Evolutionary conservation across 1,140 invertebrate species (phyloP), one percentile per base, ranked within the genome.

Genomic region (Agrilus planipennis): DNA sequence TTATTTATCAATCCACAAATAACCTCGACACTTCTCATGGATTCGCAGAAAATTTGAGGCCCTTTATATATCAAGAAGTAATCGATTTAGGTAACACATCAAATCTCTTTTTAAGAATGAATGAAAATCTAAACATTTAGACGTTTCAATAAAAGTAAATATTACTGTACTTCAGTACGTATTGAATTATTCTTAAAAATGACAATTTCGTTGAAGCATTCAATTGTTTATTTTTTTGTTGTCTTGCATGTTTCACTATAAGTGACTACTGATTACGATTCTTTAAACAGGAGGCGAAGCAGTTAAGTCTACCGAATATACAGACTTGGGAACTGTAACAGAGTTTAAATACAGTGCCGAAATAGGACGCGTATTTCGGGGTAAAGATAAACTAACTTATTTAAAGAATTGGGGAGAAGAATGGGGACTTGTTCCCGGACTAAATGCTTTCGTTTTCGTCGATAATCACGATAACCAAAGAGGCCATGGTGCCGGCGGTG

Each of bases 11-110:
- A 11, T 59, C 70, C 15, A 51, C 81, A 1, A 65, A 74, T 2
- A 68, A 81, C 54, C 59, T 84, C 17, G 77, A 72, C 44, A 68
- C 65, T 0, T 54, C 59, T 0, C 69, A 73, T 42, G 73, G 75
- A 25, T 84, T 84, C 57, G 58, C 67, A 2, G 46, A 51, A 1
- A 65, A 68, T 2, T 49, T 71, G 11, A 63, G 72, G 23, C 76
- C 82, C 1, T 80, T 78, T 53, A 70, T 87, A 44, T 81, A 70
- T 56, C 83, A 88, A 53, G 86, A 91, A 65, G 84, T 90, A 4
- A 84, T 88, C 34, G 84, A 89, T 60, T 63, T 72, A 5, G 73
- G 75, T n/a, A n/a, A n/a, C n/a, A n/a, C n/a, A n/a, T n/a, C n/a
- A n/a, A n/a, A n/a, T n/a, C n/a, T n/a, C n/a, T n/a, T n/a, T n/a